phyloP scores from a whole-genome alignment of 1,140 invertebrate genomes.

The Teleogryllus occipitalis region DNA sequence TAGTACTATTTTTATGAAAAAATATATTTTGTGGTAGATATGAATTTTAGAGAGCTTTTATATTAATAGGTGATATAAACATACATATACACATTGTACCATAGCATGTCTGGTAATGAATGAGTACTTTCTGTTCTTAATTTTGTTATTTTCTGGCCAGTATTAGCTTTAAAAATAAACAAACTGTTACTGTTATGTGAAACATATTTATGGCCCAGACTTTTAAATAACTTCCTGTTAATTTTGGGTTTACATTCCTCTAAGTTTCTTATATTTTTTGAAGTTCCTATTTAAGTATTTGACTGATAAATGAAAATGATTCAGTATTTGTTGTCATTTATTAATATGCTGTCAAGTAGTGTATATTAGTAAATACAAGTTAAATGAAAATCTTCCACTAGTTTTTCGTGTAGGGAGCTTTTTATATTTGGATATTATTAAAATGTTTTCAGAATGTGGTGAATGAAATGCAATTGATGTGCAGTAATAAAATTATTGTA shows the following conservation, averaged over 20 bases:
- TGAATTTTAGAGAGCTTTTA: not conserved
- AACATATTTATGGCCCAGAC: not conserved
- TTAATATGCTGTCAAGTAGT: not conserved
- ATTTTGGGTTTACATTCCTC: not conserved
- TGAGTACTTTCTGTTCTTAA: not conserved
- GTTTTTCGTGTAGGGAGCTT: not conserved
- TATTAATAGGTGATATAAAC: not conserved
- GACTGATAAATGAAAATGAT: not conserved
- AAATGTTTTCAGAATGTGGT: not conserved
- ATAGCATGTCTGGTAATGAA: not conserved
- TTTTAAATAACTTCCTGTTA: not conserved
- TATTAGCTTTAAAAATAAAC: not conserved
- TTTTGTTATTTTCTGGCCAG: not conserved
- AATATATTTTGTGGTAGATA: not conserved
- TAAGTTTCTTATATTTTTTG: not conserved
- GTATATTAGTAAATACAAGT: not conserved
- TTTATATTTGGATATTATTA: not conserved
- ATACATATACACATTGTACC: not conserved
- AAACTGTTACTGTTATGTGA: not conserved
- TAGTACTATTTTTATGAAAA: not conserved
- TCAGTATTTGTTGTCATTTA: not conserved
- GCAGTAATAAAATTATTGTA: not conserved
- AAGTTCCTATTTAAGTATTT: not conserved
- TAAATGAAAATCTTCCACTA: not conserved
- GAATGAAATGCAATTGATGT: not conserved